These are phyloP conservation scores for Cyclophora albipunctata DNA, from an alignment of 2,888 invertebrate genomes.

Conservation along the genomic window DNA sequence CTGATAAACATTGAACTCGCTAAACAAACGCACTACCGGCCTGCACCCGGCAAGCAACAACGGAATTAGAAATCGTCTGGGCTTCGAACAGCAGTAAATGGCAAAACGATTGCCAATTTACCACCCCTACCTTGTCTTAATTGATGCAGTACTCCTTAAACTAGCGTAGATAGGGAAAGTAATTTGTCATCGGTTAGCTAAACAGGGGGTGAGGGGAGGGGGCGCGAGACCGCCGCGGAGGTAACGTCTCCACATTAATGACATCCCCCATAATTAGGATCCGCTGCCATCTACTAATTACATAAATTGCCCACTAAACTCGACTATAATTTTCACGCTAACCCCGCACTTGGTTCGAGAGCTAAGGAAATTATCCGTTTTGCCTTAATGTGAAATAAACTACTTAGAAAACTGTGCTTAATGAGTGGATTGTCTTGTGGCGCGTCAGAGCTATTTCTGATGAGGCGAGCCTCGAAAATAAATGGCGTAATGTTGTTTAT, in stretches of 20 bases:
- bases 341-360: conserved; percentile 24
- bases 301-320: conserved; percentile 70
- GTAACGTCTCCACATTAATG: conserved; percentile 63
- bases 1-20: not conserved
- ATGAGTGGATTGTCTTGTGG: not conserved
- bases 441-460: too few relatives aligned
- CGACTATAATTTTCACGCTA: conserved; percentile 53
- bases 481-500: too few relatives aligned
- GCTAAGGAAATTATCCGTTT: conserved; percentile 19
- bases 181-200: conserved; percentile 74
- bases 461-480: too few relatives aligned
- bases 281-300: conserved; percentile 68
- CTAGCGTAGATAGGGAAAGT: conserved; percentile 63
- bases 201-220: conserved; percentile 37
- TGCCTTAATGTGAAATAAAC: conserved; percentile 24
- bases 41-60: conserved; percentile 12
- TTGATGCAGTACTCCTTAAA: conserved; percentile 68
- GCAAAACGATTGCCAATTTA: conserved; percentile 72
- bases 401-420: conserved; percentile 1
- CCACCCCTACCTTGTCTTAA: conserved; percentile 67
- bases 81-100: conserved; percentile 59
- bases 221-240: conserved; percentile 30
- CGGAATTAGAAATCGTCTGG: conserved; percentile 59
- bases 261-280: conserved; percentile 70
- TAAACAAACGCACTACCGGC: conserved; percentile 4